phyloP scores from a whole-genome alignment of 2,113 vertebrate species.

The Raphicerus campestris region DNA sequence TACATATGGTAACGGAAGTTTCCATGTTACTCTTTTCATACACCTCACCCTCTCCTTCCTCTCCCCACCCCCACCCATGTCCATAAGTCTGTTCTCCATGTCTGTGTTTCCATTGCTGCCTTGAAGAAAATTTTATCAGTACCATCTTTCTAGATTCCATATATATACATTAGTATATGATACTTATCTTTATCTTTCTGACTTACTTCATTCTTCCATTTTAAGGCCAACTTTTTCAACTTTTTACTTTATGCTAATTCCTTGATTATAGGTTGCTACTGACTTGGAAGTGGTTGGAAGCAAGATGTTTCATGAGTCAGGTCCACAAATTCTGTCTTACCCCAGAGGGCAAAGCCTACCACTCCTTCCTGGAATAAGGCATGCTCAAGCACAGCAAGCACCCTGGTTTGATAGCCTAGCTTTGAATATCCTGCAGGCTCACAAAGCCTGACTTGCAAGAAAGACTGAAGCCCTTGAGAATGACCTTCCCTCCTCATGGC shows the following conservation, averaged over 20 bases:
- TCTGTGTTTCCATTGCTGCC: not conserved
- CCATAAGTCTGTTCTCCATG: not conserved
- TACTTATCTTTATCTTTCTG: not conserved
- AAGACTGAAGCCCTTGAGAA: not conserved
- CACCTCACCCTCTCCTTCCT: not conserved
- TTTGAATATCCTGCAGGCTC: not conserved
- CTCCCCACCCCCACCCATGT: not conserved
- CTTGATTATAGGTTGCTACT: not conserved
- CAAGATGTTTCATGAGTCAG: not conserved
- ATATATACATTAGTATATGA: not conserved
- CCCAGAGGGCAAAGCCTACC: not conserved
- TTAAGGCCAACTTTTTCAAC: not conserved
- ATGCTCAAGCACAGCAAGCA: not conserved
- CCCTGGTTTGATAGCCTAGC: not conserved
- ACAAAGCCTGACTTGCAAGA: not conserved
- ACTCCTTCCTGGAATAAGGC: not conserved
- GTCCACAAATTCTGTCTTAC: not conserved
- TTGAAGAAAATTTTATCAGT: not conserved
- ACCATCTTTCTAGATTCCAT: not conserved
- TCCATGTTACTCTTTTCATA: not conserved
- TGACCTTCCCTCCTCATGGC: not conserved
- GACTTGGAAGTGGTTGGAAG: not conserved
- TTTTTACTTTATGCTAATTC: not conserved
- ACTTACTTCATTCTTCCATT: not conserved
- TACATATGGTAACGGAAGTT: not conserved